Conservation (phyloP, 2,113 vertebrate genomes). For the Channa argus region DNA sequence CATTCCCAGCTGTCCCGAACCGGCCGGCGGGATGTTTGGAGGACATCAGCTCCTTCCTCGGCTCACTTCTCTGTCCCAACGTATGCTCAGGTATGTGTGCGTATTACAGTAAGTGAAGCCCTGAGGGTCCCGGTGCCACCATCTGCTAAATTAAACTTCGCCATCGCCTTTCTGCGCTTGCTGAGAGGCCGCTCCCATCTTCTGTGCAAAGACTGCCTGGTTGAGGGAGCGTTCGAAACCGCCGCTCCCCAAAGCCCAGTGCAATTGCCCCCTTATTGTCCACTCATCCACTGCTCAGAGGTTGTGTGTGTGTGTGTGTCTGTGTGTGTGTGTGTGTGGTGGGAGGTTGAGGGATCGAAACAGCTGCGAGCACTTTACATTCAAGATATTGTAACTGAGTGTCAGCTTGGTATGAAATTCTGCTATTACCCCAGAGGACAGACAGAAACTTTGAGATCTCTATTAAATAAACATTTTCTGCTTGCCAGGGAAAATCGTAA, state of each 20-base stretch:
- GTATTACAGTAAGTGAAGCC: constrained; percentile 50
- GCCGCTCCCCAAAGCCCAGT: constrained; percentile 82
- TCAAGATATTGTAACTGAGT: constrained; percentile 57
- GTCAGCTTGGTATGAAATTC: constrained; percentile 52
- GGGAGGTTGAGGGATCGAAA: constrained; percentile 14
- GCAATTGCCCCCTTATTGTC: constrained; percentile 87
- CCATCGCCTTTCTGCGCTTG: constrained; percentile 41
- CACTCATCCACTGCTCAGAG: constrained; percentile 77
- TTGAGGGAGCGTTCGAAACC: constrained; percentile 60
- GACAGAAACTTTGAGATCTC: constrained; percentile 3
- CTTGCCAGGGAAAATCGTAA: constrained; percentile 20
- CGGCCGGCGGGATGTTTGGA: constrained; percentile 59
- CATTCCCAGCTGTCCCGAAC: constrained; percentile 29
- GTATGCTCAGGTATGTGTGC: constrained; percentile 36
- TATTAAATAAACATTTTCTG: constrained; percentile 42
- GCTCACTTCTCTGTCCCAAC: constrained; percentile 62
- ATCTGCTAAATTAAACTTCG: constrained; percentile 80
- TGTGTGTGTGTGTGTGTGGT: constrained; percentile 3
- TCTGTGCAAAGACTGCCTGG: constrained; percentile 50
- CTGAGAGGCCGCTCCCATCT: constrained; percentile 35
- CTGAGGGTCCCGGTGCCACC: constrained; percentile 65
- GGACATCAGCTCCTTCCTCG: constrained; percentile 60
- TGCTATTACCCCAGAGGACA: constrained; percentile 18
- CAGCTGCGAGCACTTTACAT: constrained; percentile 50
- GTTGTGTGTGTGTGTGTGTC: neutral